These are phyloP conservation scores for Cliona cf. orientalis DNA, from an alignment of 37 sponge, comb jelly and placozoan genomes.

Conservation along the genomic window DNA sequence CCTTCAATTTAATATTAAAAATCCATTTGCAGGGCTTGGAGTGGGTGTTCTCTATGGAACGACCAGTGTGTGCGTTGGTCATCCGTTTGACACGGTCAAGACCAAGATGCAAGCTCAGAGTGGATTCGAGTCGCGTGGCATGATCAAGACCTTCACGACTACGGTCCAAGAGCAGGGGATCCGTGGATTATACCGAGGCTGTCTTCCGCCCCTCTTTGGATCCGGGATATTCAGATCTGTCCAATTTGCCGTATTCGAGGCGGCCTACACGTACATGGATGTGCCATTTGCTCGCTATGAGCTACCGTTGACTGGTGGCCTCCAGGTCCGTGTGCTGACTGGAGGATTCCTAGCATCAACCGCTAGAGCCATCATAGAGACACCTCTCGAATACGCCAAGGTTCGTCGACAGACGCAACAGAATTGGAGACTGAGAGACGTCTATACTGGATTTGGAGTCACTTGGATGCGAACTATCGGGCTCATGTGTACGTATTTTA, in stretches of 20 bases:
- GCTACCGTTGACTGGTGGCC: conserved; percentile 79
- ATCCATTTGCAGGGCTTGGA: conserved; percentile 46
- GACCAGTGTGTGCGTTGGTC: conserved; percentile 95
- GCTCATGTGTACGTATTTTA: conserved; percentile 92
- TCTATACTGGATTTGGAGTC: conserved; percentile 93
- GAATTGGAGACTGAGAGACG: conserved; percentile 70
- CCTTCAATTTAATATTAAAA: background rate
- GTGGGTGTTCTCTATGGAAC: conserved; percentile 98
- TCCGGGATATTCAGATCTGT: conserved; percentile 96
- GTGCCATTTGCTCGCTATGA: conserved; percentile 50
- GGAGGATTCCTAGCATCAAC: conserved; percentile 86
- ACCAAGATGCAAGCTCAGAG: conserved; percentile 99
- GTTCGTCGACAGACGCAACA: conserved; percentile 89
- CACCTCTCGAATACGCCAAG: conserved; percentile 94
- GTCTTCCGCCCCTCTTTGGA: conserved; percentile 90
- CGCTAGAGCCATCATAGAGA: conserved; percentile 92
- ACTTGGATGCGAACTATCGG: conserved; percentile 93
- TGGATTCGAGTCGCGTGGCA: conserved; percentile 86
- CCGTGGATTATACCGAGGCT: conserved; percentile 89
- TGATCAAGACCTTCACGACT: conserved; percentile 78
- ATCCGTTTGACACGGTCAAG: conserved; percentile 98
- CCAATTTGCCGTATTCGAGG: conserved; percentile 98
- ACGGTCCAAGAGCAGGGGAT: conserved; percentile 85
- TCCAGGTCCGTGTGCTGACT: conserved; percentile 77
- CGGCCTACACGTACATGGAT: conserved; percentile 74